phyloP scores from a whole-genome alignment of 2,113 vertebrate species.

The Setophaga coronata region DNA sequence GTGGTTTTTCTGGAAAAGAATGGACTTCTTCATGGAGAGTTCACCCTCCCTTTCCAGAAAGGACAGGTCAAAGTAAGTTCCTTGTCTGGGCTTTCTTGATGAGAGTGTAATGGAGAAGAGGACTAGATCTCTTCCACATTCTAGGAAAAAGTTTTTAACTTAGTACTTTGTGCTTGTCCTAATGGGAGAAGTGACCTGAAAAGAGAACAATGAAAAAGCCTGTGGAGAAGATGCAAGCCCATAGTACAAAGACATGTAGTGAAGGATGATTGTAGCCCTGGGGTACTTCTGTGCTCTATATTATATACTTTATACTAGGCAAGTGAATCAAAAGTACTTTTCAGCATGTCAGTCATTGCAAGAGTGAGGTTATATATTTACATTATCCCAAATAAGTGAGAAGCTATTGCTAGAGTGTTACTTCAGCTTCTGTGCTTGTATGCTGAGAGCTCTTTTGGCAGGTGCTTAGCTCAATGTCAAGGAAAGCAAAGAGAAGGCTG shows the following conservation, averaged over 20 bases:
- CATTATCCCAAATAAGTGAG: background rate
- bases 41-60: slow-evolving; percentile 86
- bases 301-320: background rate
- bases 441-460: background rate
- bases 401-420: background rate
- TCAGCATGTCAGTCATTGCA: background rate
- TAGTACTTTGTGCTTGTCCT: background rate
- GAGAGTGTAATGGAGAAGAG: background rate
- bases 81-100: background rate
- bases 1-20: slow-evolving; percentile 97
- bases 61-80: slow-evolving; percentile 84
- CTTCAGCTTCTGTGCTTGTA: background rate
- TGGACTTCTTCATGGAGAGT: slow-evolving; percentile 94
- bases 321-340: background rate
- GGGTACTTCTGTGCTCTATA: background rate
- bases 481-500: background rate
- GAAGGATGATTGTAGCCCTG: background rate
- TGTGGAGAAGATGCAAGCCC: background rate
- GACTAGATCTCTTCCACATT: background rate
- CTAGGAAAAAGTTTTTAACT: background rate
- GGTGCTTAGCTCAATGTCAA: background rate
- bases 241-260: fast-evolving
- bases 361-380: background rate
- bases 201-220: background rate
- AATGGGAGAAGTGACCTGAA: background rate